Evolutionary conservation across 2,888 invertebrate genomes (phyloP), one percentile per base, ranked within the genome.

Genomic region (Hirtodrosophila histrioides): DNA sequence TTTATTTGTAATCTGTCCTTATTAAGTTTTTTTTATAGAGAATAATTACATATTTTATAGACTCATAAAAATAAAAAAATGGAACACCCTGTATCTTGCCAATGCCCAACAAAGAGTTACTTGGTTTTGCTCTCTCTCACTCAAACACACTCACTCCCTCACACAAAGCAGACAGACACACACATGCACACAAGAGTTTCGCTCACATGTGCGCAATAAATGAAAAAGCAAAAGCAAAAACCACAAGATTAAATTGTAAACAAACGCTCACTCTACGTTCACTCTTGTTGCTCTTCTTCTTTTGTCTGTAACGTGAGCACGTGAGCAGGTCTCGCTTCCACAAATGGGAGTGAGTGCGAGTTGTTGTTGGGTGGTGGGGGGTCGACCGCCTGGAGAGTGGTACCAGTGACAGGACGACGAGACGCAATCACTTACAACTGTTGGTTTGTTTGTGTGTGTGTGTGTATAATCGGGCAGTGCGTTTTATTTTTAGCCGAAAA

Each of bases 161-260:
- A 11, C 40, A 44, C 31, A 7, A 31, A 2, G 8, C 48, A 36
- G 45, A 48, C 40, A 60, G 0, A 58, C 31, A 49, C 27, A 48
- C 41, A 48, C 24, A 51, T 7, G 49, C 33, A 45, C 1, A 29
- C 27, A 12, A 48, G 61, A 54, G 54, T 49, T 62, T 56, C 54
- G 64, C 69, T 82, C 74, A 78, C 78, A 82, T 84, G 81, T 84
- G 81, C 82, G 85, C 85, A 81, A 76, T 65, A 72, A 82, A 70
- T 53, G 57, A 43, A 70, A 78, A 56, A 60, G 49, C 58, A 68
- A 81, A 78, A 75, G 73, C 55, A 79, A 58, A 17, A 62, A 44
- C 55, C 72, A 56, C 64, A 44, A 41, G 69, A 41, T 73, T 64
- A 53, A 74, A 74, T 78, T 82, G 82, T 82, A 82, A 82, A 85